Evolutionary conservation across 2,888 invertebrate genomes (phyloP).

Genomic region (Idaea straminata): DNA sequence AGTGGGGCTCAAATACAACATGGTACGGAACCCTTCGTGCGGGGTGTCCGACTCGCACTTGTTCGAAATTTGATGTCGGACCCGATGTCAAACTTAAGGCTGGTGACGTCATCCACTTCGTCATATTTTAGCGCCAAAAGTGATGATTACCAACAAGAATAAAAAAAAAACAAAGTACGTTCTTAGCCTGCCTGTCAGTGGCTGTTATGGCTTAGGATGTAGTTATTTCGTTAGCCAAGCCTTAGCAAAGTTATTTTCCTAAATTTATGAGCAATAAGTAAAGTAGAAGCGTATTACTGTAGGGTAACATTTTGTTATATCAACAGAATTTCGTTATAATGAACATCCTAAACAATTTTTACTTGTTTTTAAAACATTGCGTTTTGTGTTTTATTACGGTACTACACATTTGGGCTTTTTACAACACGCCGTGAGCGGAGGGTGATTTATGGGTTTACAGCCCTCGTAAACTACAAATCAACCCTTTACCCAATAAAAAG

Average conservation of each 20-base stretch:
- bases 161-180: not conserved
- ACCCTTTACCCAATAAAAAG: not conserved
- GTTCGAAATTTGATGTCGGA: no score
- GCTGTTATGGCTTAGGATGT: no score
- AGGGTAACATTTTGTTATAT: not conserved
- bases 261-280: no score
- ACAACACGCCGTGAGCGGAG: not conserved
- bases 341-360: not conserved
- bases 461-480: not conserved
- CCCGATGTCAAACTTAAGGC: no score
- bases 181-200: not conserved
- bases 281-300: not conserved
- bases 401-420: not conserved
- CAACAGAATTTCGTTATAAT: not conserved
- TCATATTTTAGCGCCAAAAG: not conserved
- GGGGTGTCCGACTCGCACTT: no score
- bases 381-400: not conserved
- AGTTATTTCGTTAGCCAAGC: no score
- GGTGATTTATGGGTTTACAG: not conserved
- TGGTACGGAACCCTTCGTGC: no score
- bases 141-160: not conserved
- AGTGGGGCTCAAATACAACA: no score
- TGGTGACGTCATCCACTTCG: not conserved
- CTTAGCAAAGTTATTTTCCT: no score
- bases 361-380: not conserved